Evolutionary conservation across 2,797 vertebrate species (phyloP).

Genomic region (Prionace glauca): DNA sequence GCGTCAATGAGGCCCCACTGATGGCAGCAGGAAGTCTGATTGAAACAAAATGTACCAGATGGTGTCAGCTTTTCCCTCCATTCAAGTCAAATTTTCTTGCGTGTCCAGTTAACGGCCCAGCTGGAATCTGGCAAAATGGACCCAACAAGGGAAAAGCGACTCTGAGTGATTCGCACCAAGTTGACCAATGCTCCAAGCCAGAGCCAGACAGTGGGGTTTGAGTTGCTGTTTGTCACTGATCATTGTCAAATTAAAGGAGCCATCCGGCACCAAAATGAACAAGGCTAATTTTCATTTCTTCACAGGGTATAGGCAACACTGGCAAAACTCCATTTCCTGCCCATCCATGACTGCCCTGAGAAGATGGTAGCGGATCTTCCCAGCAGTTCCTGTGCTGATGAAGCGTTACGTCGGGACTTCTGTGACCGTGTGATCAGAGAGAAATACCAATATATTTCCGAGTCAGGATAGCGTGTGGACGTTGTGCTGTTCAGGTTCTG

Average conservation of each 20-base stretch:
- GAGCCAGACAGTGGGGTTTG: neutral
- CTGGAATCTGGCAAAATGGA: neutral
- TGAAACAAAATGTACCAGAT: slow-evolving; percentile 9
- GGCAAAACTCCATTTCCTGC: neutral
- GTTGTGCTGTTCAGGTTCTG: neutral
- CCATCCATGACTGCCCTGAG: neutral
- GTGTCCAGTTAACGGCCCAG: neutral
- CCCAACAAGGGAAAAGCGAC: neutral
- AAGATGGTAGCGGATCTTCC: neutral
- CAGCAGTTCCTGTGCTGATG: neutral
- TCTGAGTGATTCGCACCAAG: neutral
- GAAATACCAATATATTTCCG: neutral
- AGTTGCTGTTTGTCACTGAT: neutral
- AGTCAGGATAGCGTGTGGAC: neutral
- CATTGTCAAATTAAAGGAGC: neutral
- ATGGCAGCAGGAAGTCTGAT: neutral
- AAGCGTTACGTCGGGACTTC: neutral
- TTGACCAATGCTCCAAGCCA: neutral
- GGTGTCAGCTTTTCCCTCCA: neutral
- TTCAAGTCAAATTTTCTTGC: neutral
- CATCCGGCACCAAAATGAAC: neutral
- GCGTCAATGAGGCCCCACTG: neutral
- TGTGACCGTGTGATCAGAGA: neutral
- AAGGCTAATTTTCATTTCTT: neutral
- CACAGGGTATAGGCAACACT: neutral